These are phyloP conservation scores for Phoebastria nigripes DNA, from an alignment of 2,797 vertebrate species.

Conservation along the genomic window DNA sequence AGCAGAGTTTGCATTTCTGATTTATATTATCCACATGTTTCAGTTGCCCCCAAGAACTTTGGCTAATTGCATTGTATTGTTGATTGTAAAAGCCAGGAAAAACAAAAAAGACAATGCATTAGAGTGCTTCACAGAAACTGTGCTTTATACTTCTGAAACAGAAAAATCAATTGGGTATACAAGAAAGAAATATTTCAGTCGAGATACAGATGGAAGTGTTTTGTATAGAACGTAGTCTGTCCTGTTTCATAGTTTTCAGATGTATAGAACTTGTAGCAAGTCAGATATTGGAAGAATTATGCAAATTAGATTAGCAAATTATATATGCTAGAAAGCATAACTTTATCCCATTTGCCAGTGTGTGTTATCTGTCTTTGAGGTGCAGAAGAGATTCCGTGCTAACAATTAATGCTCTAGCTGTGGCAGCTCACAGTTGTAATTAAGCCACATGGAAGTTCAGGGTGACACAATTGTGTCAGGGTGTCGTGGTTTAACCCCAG, in stretches of 20 bases:
- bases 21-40: conserved; percentile 1
- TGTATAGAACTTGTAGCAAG: neutral
- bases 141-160: neutral
- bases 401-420: neutral
- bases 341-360: neutral
- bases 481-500: neutral
- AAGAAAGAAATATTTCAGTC: neutral
- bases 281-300: neutral
- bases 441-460: neutral
- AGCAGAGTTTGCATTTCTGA: neutral
- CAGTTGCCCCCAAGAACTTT: conserved; percentile 3
- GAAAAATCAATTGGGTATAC: neutral
- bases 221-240: neutral
- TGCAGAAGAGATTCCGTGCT: neutral
- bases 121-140: neutral
- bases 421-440: neutral
- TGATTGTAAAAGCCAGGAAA: neutral
- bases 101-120: neutral
- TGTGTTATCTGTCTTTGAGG: neutral
- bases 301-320: neutral
- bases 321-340: neutral
- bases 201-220: neutral
- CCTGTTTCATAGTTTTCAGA: neutral
- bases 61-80: neutral
- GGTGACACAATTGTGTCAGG: neutral